Conservation (phyloP, 2,888 invertebrate genomes). For the Drosophila demipolita region DNA sequence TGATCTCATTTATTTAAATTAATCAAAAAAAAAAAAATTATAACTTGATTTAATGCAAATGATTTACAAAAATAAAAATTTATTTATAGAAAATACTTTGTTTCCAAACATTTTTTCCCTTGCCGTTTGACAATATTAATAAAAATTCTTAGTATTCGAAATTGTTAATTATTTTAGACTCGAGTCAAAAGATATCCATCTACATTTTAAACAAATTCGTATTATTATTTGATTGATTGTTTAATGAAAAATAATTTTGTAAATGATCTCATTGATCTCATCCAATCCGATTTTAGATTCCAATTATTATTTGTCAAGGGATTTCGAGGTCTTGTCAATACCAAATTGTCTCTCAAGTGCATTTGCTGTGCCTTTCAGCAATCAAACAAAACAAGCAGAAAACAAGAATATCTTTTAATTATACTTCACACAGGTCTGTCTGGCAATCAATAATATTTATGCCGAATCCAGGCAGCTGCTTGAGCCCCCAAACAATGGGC, state of each 20-base stretch:
- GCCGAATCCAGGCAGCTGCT: slow-evolving; percentile 60
- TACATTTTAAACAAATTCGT: neutral
- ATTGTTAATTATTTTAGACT: neutral
- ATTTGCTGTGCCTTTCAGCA: slow-evolving; percentile 70
- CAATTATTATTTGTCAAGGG: slow-evolving; percentile 12
- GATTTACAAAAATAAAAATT: neutral
- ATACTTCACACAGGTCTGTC: slow-evolving; percentile 26
- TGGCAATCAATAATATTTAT: slow-evolving; percentile 56
- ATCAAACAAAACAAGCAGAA: slow-evolving; percentile 21
- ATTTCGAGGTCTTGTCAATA: slow-evolving; percentile 10
- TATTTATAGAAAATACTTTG: neutral
- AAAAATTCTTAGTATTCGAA: neutral
- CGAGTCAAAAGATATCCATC: neutral
- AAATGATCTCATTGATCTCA: neutral
- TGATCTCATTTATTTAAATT: neutral
- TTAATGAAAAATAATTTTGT: neutral
- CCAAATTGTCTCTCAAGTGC: slow-evolving; percentile 19
- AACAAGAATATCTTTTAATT: slow-evolving; percentile 71
- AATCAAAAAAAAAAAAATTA: neutral
- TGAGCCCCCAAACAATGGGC: slow-evolving; percentile 51
- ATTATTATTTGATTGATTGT: neutral
- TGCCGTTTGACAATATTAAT: neutral
- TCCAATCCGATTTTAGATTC: neutral
- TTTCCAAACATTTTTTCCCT: neutral
- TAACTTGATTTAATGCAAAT: neutral